Conservation (phyloP, 2,113 vertebrate species). For the Zosterops pallidus region DNA sequence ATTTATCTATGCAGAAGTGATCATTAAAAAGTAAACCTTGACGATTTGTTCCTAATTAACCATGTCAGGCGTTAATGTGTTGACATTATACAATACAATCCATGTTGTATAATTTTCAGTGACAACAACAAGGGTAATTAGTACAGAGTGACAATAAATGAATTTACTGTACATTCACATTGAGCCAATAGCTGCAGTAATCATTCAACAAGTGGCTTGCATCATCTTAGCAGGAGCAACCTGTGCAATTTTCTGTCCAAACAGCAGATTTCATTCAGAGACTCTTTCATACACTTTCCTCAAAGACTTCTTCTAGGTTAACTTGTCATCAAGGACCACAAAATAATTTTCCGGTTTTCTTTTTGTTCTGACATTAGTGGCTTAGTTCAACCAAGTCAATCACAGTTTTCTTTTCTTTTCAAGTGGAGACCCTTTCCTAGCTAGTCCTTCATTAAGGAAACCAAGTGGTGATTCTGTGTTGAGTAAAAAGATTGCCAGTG, state of each 20-base stretch:
- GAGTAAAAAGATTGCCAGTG: neutral
- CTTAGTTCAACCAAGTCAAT: neutral
- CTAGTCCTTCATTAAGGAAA: neutral
- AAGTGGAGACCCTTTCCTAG: neutral
- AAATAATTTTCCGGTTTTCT: neutral
- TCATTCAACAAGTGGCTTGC: neutral
- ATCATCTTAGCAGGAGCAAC: neutral
- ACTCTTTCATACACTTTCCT: neutral
- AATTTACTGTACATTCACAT: neutral
- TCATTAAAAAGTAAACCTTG: neutral
- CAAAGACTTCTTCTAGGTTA: neutral
- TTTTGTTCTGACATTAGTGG: neutral
- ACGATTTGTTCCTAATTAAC: neutral
- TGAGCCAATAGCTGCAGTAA: neutral
- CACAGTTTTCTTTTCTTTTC: neutral
- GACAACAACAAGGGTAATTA: neutral
- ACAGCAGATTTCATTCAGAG: neutral
- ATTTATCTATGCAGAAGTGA: neutral
- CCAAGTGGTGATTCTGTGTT: neutral
- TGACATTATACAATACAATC: neutral
- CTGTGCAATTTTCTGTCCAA: neutral
- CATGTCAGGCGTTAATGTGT: neutral
- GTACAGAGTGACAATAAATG: neutral
- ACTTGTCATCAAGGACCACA: neutral
- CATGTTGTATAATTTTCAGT: neutral